Percentiles rank a stretch among this genome's conserved stretches.
Conservation (phyloP, 64 coral and sea anemone genomes). For the Actinia tenebrosa region DNA sequence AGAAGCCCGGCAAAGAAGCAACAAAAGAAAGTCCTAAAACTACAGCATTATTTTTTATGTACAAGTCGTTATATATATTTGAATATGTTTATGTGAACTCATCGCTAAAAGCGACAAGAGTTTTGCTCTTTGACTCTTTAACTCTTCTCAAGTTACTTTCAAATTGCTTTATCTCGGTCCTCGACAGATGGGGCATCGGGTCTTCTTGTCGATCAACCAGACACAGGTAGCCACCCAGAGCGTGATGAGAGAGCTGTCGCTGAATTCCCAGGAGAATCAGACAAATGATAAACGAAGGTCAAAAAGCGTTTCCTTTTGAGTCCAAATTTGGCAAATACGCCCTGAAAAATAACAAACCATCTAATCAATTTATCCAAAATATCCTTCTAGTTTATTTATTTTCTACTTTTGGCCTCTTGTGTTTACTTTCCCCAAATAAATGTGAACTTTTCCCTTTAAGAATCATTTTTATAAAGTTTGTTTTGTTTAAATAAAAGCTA, state of each 20-base stretch:
- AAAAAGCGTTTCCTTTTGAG: not conserved
- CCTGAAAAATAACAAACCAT: constrained; percentile 1
- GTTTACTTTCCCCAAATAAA: not conserved
- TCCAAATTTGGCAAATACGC: not conserved
- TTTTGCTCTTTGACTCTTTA: constrained; percentile 1
- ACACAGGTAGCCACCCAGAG: not conserved
- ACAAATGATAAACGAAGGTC: constrained; percentile 5
- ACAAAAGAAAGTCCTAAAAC: too few species aligned
- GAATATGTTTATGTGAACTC: not conserved
- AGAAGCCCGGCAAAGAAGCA: not conserved
- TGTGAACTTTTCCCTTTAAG: not conserved
- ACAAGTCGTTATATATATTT: not conserved
- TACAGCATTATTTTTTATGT: not conserved
- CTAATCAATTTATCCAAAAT: not conserved
- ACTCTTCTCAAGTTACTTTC: constrained; percentile 12
- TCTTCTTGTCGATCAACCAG: not conserved
- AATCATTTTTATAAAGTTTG: not conserved
- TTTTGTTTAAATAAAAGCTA: not conserved
- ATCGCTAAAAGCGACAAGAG: not conserved
- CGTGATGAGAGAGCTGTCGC: not conserved
- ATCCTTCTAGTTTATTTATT: not conserved
- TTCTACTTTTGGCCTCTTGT: not conserved
- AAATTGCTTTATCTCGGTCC: not conserved
- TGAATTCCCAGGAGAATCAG: constrained; percentile 8
- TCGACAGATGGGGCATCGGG: constrained; percentile 5